A percentile compares a stretch with the other conserved stretches of the same genome.
Conservation (phyloP, 2,797 vertebrate genomes). For the Chaunax sp. region DNA sequence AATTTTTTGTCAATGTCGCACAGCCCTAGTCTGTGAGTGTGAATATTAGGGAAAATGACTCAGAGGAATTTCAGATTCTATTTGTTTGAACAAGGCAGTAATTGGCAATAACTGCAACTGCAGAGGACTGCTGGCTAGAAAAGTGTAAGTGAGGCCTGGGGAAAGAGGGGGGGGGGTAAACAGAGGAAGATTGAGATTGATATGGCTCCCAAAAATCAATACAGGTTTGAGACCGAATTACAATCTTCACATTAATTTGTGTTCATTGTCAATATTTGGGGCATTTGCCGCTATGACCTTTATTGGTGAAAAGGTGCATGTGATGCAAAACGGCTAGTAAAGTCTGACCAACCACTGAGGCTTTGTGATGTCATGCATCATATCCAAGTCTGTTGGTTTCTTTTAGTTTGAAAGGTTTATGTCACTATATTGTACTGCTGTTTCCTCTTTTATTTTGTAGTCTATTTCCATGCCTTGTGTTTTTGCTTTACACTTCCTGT, state of each 20-base stretch:
- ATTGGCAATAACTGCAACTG: slow-evolving; percentile 51
- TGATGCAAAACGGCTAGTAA: slow-evolving; percentile 23
- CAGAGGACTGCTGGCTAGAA: slow-evolving; percentile 28
- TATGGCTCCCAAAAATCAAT: slow-evolving; percentile 62
- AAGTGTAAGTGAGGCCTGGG: slow-evolving; percentile 34
- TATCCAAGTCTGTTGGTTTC: no score
- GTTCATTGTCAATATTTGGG: slow-evolving; percentile 25
- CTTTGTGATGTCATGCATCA: background rate
- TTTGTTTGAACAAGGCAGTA: slow-evolving; percentile 40
- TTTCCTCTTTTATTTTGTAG: no score
- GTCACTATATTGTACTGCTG: no score
- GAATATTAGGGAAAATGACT: slow-evolving; percentile 15
- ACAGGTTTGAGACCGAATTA: slow-evolving; percentile 40
- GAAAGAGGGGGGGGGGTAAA: slow-evolving; percentile 30
- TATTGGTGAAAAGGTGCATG: slow-evolving; percentile 29
- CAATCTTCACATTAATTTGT: slow-evolving; percentile 33
- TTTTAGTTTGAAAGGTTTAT: no score
- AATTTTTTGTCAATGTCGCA: no score
- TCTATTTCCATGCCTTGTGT: no score
- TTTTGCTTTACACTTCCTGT: no score
- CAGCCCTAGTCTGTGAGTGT: background rate
- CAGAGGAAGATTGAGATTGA: slow-evolving; percentile 57
- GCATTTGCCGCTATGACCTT: slow-evolving; percentile 34
- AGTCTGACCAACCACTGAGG: slow-evolving; percentile 24
- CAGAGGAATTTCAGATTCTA: slow-evolving; percentile 34